Percentiles rank a stretch among this genome's conserved stretches.
Conservation (phyloP, 2,113 vertebrate genomes). For the Oryctolagus cuniculus region DNA sequence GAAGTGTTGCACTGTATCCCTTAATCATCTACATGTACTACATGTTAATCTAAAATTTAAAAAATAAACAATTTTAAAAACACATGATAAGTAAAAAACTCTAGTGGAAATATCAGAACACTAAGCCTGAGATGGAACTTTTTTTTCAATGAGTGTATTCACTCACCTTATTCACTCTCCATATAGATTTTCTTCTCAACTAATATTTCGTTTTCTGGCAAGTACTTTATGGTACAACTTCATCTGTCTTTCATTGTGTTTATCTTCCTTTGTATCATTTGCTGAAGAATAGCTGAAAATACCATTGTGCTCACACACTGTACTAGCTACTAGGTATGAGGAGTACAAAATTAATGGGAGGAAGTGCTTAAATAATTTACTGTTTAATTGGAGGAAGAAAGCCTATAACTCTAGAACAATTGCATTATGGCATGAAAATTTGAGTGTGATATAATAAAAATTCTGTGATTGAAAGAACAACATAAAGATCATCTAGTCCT, state of each 20-base stretch:
- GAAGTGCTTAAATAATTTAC: not conserved
- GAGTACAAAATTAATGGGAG: not conserved
- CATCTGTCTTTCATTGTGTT: not conserved
- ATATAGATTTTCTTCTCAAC: not conserved
- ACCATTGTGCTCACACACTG: not conserved
- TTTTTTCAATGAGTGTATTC: not conserved
- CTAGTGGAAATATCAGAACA: not conserved
- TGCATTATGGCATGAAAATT: not conserved
- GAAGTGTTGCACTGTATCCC: no score
- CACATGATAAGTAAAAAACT: not conserved
- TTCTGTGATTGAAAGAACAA: not conserved
- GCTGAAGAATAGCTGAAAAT: constrained; percentile 6
- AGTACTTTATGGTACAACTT: not conserved
- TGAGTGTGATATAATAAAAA: not conserved
- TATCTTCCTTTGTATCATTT: not conserved
- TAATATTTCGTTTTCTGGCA: not conserved
- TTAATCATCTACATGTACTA: no score
- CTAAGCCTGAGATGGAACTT: not conserved
- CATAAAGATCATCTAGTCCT: not conserved
- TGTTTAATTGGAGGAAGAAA: not conserved
- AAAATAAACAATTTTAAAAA: no score
- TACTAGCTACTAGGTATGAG: not conserved
- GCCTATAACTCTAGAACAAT: not conserved
- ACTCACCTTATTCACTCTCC: not conserved
- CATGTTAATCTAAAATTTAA: no score